phyloP scores from a whole-genome alignment of 2,888 invertebrate genomes.

The Pecten maximus region DNA sequence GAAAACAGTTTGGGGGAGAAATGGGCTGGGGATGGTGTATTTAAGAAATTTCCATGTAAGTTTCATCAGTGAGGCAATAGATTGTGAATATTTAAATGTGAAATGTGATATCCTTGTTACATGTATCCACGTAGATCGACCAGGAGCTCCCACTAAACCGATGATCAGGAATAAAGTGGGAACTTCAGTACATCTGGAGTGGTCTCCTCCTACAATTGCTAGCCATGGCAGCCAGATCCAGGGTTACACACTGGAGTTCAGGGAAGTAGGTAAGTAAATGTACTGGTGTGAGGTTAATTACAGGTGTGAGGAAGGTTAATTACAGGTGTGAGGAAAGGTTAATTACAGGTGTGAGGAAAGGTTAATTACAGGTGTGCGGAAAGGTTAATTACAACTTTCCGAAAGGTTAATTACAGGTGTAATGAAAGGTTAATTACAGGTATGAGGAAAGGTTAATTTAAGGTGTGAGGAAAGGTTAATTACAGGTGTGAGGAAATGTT shows the following conservation, averaged over 20 bases:
- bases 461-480: not conserved
- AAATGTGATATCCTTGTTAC: too few species aligned
- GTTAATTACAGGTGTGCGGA: not conserved
- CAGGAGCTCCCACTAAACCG: constrained; percentile 80
- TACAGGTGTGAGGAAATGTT: not conserved
- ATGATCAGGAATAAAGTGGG: constrained; percentile 77
- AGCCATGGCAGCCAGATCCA: constrained; percentile 72
- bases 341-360: not conserved
- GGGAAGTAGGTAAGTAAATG: constrained; percentile 66
- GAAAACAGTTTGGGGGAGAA: too few species aligned
- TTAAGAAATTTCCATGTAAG: too few species aligned
- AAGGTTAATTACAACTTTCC: not conserved
- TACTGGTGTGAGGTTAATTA: not conserved
- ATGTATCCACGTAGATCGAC: constrained; percentile 70
- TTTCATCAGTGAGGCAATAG: too few species aligned
- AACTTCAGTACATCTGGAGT: constrained; percentile 80
- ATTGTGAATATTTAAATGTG: too few species aligned
- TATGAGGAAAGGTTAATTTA: not conserved
- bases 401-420: not conserved
- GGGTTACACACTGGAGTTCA: constrained; percentile 77
- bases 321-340: not conserved
- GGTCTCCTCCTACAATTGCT: constrained; percentile 75
- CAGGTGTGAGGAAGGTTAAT: not conserved
- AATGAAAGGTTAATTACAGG: not conserved
- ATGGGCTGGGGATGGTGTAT: too few species aligned